These are phyloP conservation scores for Diplodus sargus DNA, from an alignment of 2,797 vertebrate species.

Conservation along the genomic window DNA sequence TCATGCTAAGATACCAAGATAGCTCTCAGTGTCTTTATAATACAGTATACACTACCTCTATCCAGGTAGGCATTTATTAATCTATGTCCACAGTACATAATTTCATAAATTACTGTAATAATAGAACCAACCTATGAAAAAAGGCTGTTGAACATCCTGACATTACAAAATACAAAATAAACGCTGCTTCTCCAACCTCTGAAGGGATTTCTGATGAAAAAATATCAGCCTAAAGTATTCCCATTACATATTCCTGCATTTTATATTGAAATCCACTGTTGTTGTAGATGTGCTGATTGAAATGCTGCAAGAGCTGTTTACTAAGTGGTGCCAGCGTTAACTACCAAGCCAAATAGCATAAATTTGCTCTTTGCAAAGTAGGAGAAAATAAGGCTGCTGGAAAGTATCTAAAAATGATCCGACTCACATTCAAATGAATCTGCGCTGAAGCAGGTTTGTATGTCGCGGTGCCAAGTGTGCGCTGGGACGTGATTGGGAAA, in stretches of 20 bases:
- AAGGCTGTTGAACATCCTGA: background rate
- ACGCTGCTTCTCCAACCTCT: background rate
- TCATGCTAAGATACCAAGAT: background rate
- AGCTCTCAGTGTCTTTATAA: background rate
- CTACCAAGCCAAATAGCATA: background rate
- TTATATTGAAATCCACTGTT: constrained; percentile 15
- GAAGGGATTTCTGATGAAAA: constrained; percentile 20
- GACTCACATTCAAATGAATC: background rate
- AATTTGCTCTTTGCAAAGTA: constrained; percentile 1
- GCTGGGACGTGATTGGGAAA: background rate
- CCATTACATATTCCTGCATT: constrained; percentile 7
- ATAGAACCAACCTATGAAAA: background rate
- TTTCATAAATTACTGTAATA: background rate
- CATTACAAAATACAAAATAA: constrained; percentile 3
- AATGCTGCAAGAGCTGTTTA: constrained; percentile 14
- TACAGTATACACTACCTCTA: background rate
- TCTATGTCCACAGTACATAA: background rate
- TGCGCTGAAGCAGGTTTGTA: background rate
- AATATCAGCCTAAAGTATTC: constrained; percentile 8
- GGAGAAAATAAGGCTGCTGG: constrained; percentile 20
- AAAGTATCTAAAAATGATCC: background rate
- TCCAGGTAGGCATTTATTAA: background rate
- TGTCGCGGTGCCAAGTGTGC: background rate
- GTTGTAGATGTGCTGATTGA: constrained; percentile 9
- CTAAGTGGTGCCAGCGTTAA: constrained; percentile 16